Conservation (phyloP, 2,113 vertebrate species). For the Corythornis vintsioides region DNA sequence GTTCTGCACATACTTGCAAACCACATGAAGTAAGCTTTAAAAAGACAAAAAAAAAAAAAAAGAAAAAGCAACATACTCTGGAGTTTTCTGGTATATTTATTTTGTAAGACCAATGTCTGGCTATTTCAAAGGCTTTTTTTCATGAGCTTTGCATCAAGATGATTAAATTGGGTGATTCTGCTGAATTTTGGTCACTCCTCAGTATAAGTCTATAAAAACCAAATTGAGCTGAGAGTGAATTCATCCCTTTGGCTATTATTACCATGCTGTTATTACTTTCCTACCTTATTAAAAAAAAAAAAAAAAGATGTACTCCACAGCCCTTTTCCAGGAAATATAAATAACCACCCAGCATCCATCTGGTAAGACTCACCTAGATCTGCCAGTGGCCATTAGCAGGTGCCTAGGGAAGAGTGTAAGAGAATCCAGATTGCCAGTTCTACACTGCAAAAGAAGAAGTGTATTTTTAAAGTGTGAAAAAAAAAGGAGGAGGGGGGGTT, state of each 20-base stretch:
- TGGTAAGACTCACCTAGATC: background rate
- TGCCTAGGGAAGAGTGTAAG: background rate
- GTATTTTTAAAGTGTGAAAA: background rate
- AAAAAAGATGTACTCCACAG: background rate
- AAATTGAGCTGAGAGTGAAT: background rate
- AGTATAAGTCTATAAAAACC: background rate
- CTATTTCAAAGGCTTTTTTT: background rate
- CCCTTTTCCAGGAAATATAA: background rate
- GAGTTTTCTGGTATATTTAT: background rate
- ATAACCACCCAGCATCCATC: background rate
- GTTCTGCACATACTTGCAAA: background rate
- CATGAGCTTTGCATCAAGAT: background rate
- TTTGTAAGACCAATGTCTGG: background rate
- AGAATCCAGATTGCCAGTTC: background rate
- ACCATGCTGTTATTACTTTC: background rate
- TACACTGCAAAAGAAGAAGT: background rate
- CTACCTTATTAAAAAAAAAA: background rate
- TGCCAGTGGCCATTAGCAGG: background rate
- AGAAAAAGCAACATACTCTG: background rate
- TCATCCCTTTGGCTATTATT: background rate
- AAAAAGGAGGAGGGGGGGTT: background rate
- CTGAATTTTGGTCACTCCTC: background rate
- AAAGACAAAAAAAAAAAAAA: background rate
- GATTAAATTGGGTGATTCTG: background rate
- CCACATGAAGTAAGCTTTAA: background rate